A percentile compares a stretch with the other conserved stretches of the same genome.
phyloP scores from a whole-genome alignment of 2,797 vertebrate genomes.

The Cryptoblepharus egeriae region DNA sequence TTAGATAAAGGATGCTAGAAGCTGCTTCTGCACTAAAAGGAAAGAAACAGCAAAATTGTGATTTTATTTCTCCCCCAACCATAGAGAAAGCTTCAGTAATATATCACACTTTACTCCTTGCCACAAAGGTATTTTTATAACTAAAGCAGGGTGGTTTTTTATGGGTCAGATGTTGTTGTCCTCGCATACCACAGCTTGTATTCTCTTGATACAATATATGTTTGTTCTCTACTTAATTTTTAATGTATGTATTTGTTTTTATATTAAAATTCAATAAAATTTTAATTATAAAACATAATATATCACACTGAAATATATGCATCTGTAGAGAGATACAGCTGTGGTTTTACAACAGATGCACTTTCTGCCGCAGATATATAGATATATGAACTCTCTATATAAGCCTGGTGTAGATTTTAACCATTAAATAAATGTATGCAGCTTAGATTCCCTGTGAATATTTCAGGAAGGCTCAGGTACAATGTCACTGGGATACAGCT shows the following conservation, averaged over 20 bases:
- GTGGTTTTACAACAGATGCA: conserved; percentile 69
- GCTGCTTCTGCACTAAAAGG: conserved; percentile 18
- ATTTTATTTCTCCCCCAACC: conserved; percentile 40
- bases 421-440: conserved; percentile 19
- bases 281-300: conserved; percentile 74
- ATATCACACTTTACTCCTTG: conserved; percentile 43
- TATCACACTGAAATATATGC: conserved; percentile 66
- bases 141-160: conserved; percentile 60
- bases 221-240: conserved; percentile 75
- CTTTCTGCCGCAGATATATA: conserved; percentile 55
- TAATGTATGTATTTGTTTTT: conserved; percentile 75
- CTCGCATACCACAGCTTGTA: conserved; percentile 56
- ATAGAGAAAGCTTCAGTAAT: conserved; percentile 31
- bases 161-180: conserved; percentile 75
- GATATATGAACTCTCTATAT: not conserved
- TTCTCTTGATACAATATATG: conserved; percentile 66
- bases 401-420: conserved; percentile 54
- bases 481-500: conserved; percentile 1
- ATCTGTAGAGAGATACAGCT: conserved; percentile 68
- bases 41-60: conserved; percentile 10
- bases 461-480: conserved; percentile 44
- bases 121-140: conserved; percentile 65
- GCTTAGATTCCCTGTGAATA: conserved; percentile 37
- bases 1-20: conserved; percentile 17
- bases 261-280: conserved; percentile 76